Percentiles rank a stretch among this genome's conserved stretches.
Conservation (phyloP, 1,140 invertebrate species). For the Sarcophaga bullata region DNA sequence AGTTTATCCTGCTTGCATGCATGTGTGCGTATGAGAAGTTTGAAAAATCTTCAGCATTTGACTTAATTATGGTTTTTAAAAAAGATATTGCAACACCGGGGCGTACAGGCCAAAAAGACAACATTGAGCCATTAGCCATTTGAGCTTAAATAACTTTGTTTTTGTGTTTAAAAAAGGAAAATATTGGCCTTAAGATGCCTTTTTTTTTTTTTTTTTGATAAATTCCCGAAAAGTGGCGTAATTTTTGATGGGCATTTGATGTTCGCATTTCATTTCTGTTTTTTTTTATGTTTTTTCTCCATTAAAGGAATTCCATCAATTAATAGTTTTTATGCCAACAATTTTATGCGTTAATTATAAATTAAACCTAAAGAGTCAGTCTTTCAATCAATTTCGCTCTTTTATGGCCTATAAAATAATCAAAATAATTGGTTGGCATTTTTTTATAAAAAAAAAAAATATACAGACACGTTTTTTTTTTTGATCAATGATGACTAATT, state of each 20-base stretch:
- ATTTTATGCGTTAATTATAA: conserved; percentile 24
- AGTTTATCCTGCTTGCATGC: not conserved
- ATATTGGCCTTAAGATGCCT: not conserved
- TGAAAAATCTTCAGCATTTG: conserved; percentile 7
- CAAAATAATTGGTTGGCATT: not conserved
- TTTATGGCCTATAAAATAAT: not conserved
- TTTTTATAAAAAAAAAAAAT: not conserved
- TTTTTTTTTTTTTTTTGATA: too few relatives aligned
- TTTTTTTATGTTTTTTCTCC: not conserved
- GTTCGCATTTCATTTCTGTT: not conserved
- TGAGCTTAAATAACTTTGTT: not conserved
- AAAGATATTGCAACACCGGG: not conserved
- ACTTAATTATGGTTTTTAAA: not conserved
- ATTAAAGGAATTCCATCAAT: not conserved
- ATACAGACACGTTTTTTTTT: not conserved
- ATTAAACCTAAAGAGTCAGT: not conserved
- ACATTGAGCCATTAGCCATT: not conserved
- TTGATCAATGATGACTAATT: too few relatives aligned
- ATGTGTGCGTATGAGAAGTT: not conserved
- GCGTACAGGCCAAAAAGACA: not conserved
- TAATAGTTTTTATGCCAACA: conserved; percentile 9
- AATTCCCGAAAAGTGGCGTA: conserved; percentile 14
- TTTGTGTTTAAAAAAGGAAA: not conserved
- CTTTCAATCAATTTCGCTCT: not conserved
- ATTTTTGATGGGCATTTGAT: conserved; percentile 1